These are phyloP conservation scores for Isichthys henryi DNA, from an alignment of 2,113 vertebrate species.

Conservation along the genomic window DNA sequence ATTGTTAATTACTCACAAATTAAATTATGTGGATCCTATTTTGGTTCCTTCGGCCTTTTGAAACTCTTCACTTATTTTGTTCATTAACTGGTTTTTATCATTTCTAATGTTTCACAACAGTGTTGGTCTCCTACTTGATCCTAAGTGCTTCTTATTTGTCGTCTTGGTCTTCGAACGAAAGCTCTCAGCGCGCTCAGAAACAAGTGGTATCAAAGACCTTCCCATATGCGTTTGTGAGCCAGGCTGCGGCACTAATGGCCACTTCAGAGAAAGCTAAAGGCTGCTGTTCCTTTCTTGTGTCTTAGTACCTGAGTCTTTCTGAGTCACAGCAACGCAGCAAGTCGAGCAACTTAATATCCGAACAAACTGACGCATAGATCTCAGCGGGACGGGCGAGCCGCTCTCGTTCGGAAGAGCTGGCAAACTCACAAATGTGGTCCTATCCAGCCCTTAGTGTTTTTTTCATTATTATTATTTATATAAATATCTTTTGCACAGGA, in stretches of 20 bases:
- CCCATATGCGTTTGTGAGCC: not conserved
- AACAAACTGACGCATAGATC: not conserved
- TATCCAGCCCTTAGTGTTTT: not conserved
- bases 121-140: not conserved
- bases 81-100: not conserved
- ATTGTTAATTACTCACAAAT: conserved; percentile 2
- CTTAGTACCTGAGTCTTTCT: not conserved
- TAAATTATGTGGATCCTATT: not conserved
- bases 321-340: not conserved
- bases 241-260: not conserved
- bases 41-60: not conserved
- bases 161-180: not conserved
- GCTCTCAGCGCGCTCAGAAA: not conserved
- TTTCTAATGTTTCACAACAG: too few relatives aligned
- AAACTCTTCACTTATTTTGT: not conserved
- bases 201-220: not conserved
- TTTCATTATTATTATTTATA: not conserved
- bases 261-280: not conserved
- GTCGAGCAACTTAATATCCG: not conserved
- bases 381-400: not conserved
- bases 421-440: not conserved
- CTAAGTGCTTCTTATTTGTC: not conserved
- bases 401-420: not conserved
- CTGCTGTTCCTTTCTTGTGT: not conserved
- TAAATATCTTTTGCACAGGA: not conserved